phyloP scores from a whole-genome alignment of 2,888 invertebrate genomes.

The Tipula unca region DNA sequence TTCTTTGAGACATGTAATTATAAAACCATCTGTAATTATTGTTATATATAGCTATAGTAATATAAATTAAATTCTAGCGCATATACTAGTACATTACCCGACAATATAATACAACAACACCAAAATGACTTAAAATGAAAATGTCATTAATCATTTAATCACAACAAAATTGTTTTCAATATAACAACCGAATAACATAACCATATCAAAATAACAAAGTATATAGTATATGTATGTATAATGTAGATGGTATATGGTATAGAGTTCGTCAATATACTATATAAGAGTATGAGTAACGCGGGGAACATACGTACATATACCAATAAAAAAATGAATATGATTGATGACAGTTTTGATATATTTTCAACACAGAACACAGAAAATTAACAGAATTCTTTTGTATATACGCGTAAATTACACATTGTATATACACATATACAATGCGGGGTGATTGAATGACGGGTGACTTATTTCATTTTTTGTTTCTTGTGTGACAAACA shows the following conservation, averaged over 20 bases:
- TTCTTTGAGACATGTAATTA: neutral
- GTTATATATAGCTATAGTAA: neutral
- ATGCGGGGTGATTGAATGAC: slow-evolving; percentile 8
- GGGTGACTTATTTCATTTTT: neutral
- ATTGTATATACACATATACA: neutral
- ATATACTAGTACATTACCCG: neutral
- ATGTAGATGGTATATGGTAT: neutral
- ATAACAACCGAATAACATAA: slow-evolving; percentile 2
- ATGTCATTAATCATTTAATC: slow-evolving; percentile 19
- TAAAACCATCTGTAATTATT: slow-evolving; percentile 4
- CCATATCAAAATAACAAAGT: neutral
- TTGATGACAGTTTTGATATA: slow-evolving; percentile 18
- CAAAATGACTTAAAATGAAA: too few relatives aligned
- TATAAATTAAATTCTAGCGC: neutral
- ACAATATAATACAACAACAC: neutral
- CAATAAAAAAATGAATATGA: slow-evolving; percentile 10
- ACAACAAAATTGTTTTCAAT: slow-evolving; percentile 16
- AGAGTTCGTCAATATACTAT: neutral
- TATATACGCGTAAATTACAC: neutral
- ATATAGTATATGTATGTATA: neutral
- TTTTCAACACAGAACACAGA: neutral
- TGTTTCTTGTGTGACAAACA: neutral
- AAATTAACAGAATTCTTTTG: slow-evolving; percentile 14
- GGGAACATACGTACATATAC: neutral
- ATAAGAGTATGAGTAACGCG: neutral